A percentile compares a stretch with the other conserved stretches of the same genome.
Conservation (phyloP, 2,113 vertebrate genomes). For the Ptilorrhoa leucosticta region DNA sequence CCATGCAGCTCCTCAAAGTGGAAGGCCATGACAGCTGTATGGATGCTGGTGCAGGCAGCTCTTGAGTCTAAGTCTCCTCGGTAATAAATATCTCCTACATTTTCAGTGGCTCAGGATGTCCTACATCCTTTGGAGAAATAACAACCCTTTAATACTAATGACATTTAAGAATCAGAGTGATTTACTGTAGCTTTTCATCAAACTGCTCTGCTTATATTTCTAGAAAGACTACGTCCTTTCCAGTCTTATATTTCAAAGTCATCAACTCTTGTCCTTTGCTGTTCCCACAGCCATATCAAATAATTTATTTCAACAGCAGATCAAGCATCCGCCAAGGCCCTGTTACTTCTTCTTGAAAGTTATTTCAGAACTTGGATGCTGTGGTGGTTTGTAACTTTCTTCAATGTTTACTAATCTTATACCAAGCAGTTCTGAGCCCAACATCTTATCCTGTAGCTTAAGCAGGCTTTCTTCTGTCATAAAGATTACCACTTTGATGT, state of each 20-base stretch:
- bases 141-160: not conserved
- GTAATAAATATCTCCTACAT: not conserved
- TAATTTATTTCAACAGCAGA: not conserved
- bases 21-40: not conserved
- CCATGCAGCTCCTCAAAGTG: not conserved
- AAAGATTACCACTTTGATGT: not conserved
- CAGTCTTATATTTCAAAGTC: not conserved
- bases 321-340: not conserved
- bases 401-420: not conserved
- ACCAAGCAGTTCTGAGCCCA: not conserved
- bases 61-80: not conserved
- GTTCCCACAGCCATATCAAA: not conserved
- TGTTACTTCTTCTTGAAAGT: not conserved
- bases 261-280: not conserved
- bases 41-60: not conserved
- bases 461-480: not conserved
- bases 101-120: not conserved
- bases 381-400: not conserved
- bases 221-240: not conserved
- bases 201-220: not conserved
- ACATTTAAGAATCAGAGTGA: not conserved
- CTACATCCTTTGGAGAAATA: not conserved
- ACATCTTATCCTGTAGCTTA: not conserved
- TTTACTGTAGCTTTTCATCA: not conserved
- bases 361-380: not conserved